Evolutionary conservation across 2,797 vertebrate genomes (phyloP).

Genomic region (Glossophaga mutica): DNA sequence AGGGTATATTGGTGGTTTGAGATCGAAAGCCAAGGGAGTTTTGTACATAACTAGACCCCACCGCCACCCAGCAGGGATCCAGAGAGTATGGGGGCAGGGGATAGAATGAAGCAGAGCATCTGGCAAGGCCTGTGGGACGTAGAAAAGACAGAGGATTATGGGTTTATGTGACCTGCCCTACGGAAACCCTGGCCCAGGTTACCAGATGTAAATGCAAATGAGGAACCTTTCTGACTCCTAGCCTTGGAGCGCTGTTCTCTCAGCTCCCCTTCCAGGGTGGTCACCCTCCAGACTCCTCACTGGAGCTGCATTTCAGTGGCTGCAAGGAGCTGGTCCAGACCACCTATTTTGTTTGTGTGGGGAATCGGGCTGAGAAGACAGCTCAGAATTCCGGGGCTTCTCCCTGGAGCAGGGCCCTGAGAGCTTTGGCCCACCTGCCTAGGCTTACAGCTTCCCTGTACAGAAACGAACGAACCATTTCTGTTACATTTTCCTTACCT

Average conservation of each 20-base stretch:
- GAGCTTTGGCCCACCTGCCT: not conserved
- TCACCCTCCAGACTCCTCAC: not conserved
- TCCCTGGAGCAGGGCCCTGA: not conserved
- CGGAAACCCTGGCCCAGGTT: constrained; percentile 19
- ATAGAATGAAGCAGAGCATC: not conserved
- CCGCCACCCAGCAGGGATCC: not conserved
- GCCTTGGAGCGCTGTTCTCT: not conserved
- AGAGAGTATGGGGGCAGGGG: not conserved
- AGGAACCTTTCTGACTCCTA: constrained; percentile 1
- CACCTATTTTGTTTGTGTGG: not conserved
- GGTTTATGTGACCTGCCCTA: constrained; percentile 4
- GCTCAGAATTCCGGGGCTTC: not conserved
- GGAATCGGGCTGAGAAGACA: not conserved
- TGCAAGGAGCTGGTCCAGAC: not conserved
- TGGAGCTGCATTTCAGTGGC: not conserved
- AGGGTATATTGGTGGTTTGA: not conserved
- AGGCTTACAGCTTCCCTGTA: not conserved
- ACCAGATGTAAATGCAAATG: constrained; percentile 7
- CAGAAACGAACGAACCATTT: not conserved
- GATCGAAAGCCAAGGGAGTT: not conserved
- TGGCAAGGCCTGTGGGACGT: not conserved
- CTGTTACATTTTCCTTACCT: not conserved
- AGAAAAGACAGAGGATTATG: constrained; percentile 10
- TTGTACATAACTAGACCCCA: not conserved
- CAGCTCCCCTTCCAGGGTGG: not conserved